Base-by-base conservation (phyloP, 2,113 vertebrate genomes). In the Lutjanus erythropterus region DNA sequence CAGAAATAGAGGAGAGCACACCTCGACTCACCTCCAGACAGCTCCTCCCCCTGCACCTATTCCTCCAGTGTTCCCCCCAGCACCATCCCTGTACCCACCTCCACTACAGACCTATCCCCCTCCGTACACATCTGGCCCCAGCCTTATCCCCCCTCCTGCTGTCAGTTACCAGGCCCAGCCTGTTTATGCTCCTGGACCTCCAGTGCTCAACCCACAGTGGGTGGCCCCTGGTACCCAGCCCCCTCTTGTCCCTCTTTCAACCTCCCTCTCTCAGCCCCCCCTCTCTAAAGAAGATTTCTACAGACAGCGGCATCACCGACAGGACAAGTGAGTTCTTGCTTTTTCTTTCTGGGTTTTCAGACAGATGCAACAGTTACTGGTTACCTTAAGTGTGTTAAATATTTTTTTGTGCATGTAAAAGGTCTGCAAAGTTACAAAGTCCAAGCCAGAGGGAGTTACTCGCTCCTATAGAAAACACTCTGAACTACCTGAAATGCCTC, bases 231-330 rank as follows among this genome's bases (percentile, higher is more conserved):
- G 96, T 69, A 79, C 96, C 53, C 97, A 97, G 92, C 92, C 96
- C 41, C 95, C 97, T 85, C 95, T 97, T 27, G 84, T 89, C 9
- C 59, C 84, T 27, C 95, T 92, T 95, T 95, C 89, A 33, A 95
- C 92, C 86, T 96, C 93, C 91, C 95, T 88, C 92, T 92, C 96
- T 65, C 95, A 96, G 71, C 97, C 97, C 71, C 96, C 96, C 46
- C 92, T 99, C 50, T 97, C 97, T 80, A 97, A 98, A 93, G 98
- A 99, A 86, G 98, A 99, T 69, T 99, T 99, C 95, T 99, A 99
- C 94, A 94, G 97, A 91, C 97, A 97, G 47, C 97, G 99, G 4
- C 97, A 98, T 64, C 96, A 97, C 60, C 93, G 97, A 3, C 98
- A 97, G 88, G 98, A 99, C 93, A 97, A 98, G 98, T 99, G 93